phyloP scores from a whole-genome alignment of 1,140 invertebrate species.

The Musca domestica region DNA sequence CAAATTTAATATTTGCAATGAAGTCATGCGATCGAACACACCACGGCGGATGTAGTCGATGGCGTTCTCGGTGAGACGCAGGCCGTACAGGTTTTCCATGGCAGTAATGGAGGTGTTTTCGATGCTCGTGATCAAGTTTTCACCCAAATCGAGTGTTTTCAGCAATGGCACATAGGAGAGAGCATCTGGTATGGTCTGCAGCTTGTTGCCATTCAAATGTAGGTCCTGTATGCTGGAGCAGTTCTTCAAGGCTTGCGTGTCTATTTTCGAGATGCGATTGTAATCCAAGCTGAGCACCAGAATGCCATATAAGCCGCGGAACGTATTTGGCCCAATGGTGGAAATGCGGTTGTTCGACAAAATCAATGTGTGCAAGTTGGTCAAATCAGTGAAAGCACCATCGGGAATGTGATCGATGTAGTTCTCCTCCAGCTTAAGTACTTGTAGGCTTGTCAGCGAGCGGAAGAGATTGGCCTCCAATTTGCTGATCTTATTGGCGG shows the following conservation, averaged over 20 bases:
- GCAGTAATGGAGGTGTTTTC: slow-evolving; percentile 77
- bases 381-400: slow-evolving; percentile 76
- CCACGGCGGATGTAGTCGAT: slow-evolving; percentile 82
- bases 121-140: slow-evolving; percentile 82
- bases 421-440: slow-evolving; percentile 80
- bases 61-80: slow-evolving; percentile 83
- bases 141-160: slow-evolving; percentile 82
- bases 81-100: slow-evolving; percentile 74
- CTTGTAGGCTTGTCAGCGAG: slow-evolving; percentile 77
- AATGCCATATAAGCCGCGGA: slow-evolving; percentile 75
- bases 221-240: slow-evolving; percentile 82
- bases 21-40: slow-evolving; percentile 77
- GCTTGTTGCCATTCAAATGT: slow-evolving; percentile 83
- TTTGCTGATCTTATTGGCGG: slow-evolving; percentile 75
- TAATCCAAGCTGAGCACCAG: slow-evolving; percentile 79
- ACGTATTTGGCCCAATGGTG: slow-evolving; percentile 71
- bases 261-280: slow-evolving; percentile 75
- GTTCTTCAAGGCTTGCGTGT: slow-evolving; percentile 78
- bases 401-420: slow-evolving; percentile 76
- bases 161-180: slow-evolving; percentile 75
- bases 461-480: slow-evolving; percentile 77
- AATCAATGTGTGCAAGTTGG: slow-evolving; percentile 80
- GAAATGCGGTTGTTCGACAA: slow-evolving; percentile 83
- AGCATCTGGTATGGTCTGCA: slow-evolving; percentile 80
- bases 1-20: slow-evolving; percentile 83